These are phyloP conservation scores for Lutjanus campechanus DNA, from an alignment of 2,797 vertebrate genomes.

Conservation along the genomic window DNA sequence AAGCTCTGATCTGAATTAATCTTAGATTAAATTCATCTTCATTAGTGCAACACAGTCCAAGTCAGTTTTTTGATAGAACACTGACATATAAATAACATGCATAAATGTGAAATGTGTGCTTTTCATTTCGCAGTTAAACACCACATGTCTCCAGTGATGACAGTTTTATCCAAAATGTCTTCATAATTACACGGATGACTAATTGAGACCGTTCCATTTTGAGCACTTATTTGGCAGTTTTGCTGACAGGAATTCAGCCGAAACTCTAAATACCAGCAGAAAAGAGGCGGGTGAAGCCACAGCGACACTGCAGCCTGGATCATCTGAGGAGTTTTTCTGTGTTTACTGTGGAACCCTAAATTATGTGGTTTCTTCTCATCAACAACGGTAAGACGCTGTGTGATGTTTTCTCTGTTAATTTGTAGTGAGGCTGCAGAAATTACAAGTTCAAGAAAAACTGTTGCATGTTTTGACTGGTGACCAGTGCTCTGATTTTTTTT, in stretches of 20 bases:
- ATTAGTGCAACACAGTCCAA: too few relatives aligned
- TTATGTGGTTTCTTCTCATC: conserved; percentile 68
- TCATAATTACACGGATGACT: conserved; percentile 44
- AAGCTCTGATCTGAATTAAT: too few relatives aligned
- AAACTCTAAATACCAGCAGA: conserved; percentile 12
- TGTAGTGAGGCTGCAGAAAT: conserved; percentile 58
- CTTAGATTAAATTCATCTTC: too few relatives aligned
- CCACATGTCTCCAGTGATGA: conserved; percentile 13
- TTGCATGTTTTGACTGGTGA: conserved; percentile 50
- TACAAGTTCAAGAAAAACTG: conserved; percentile 51
- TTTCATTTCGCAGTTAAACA: conserved; percentile 7
- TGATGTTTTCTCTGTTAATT: conserved; percentile 72
- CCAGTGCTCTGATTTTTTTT: conserved; percentile 21
- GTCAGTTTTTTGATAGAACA: not conserved
- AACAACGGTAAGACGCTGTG: conserved; percentile 44
- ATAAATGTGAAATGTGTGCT: not conserved
- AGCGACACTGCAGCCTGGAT: conserved; percentile 30
- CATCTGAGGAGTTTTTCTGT: conserved; percentile 47
- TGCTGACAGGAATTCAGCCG: conserved; percentile 22
- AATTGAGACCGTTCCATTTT: conserved; percentile 36
- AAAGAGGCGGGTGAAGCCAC: conserved; percentile 24
- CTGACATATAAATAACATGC: not conserved
- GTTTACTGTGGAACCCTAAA: conserved; percentile 56
- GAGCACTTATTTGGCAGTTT: conserved; percentile 34
- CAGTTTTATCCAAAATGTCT: conserved; percentile 24